Base-by-base conservation (phyloP, 2,113 vertebrate species). In the Campylorhamphus procurvoides region DNA sequence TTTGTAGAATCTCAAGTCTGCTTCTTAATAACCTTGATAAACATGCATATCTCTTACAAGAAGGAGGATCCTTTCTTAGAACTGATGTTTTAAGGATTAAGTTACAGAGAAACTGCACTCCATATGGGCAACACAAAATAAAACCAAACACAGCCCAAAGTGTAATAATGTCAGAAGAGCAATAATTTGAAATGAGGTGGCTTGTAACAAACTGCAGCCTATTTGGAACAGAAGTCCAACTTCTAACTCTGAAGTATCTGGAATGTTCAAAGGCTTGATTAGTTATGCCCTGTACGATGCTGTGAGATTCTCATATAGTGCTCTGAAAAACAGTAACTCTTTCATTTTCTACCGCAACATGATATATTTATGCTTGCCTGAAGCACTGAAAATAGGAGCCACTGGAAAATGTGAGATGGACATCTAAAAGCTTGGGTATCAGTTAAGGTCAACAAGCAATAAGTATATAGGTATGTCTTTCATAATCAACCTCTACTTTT, bases 181-280 rank as follows among this genome's bases (percentile, higher is more conserved):
- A 93, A 52, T 88, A 88, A 84, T 90, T 77, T 78, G 35, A 94
- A 86, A 94, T 81, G 68, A 90, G 69, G 72, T 88, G 85, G 35
- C 55, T 83, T 92, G 73, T 93, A 93, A 89, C 42, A 87, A 90
- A 95, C 68, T 69, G 46, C 81, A 94, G 90, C n/a, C 55, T 59
- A 10, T 80, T 49, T 78, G 68, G 64, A 93, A 83, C 59, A 88
- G 56, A 87, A 89, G 44, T 60, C 42, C 10, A 24, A 42, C 20
- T 76, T 35, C 39, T 86, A 80, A 77, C 49, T 84, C 47, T 35
- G 11, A 46, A 39, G 55, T 50, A 37, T 31, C 46, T 87, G 72
- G 52, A 89, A 84, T 24, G 37, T 58, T 85, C 53, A 56, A 71
- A 74, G 63, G 14, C 33, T 93, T 1, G 0, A 27, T 79, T 76